Percentiles rank a stretch among this genome's conserved stretches.
These are phyloP conservation scores for Drosophila ochracea DNA, from an alignment of 2,888 invertebrate species.

Conservation along the genomic window DNA sequence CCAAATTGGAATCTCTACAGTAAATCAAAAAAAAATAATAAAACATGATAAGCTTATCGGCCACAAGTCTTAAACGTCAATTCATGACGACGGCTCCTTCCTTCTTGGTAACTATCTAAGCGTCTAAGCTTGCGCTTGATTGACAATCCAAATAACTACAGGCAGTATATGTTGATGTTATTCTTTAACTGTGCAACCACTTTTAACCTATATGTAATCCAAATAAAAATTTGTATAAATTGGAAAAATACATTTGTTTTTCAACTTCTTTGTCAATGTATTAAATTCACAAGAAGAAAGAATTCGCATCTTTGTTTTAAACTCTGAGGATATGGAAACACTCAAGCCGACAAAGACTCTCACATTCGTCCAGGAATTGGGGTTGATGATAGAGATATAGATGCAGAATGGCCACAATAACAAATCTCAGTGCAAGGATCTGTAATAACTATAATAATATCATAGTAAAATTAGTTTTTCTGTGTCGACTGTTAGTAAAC, in stretches of 20 bases:
- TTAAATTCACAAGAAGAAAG: background rate
- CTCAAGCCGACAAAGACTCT: background rate
- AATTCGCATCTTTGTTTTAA: background rate
- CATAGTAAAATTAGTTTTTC: background rate
- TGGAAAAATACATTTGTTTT: background rate
- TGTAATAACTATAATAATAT: background rate
- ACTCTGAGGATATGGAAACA: too few relatives aligned
- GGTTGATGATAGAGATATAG: background rate
- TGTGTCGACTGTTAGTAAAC: background rate
- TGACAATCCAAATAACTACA: background rate
- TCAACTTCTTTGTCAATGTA: background rate
- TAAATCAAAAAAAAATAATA: background rate
- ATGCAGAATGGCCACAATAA: background rate
- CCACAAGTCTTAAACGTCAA: constrained; percentile 4
- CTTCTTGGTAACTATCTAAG: background rate
- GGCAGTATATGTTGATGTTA: background rate
- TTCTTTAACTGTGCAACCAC: background rate
- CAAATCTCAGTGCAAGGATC: background rate
- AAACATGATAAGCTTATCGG: constrained; percentile 33
- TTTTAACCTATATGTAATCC: background rate
- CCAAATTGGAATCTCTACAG: background rate
- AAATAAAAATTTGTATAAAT: background rate
- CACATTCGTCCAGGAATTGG: background rate
- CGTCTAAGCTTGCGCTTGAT: background rate
- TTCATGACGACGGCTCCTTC: constrained; percentile 7